Evolutionary conservation across 2,888 invertebrate species (phyloP), one percentile per base, ranked within the genome.

Genomic region (Cosmia pyralina): DNA sequence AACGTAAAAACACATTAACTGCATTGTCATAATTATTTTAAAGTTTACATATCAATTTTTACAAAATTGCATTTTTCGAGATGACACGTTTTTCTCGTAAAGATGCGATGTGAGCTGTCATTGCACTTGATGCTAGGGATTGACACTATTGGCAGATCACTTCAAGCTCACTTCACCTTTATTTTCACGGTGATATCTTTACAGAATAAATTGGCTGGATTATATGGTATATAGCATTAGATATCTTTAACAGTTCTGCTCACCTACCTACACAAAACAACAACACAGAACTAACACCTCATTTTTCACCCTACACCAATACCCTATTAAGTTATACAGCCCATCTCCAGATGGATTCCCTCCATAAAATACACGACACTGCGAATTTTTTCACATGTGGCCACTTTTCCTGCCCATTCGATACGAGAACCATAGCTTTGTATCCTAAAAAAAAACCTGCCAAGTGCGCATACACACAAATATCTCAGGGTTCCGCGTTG

Each of bases 301-400:
- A 75, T 79, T 71, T 74, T 79, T 77, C 50, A 75, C 64, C 60
- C 65, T 28, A 28, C 48, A 64, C 69, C 66, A 58, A 70, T 77
- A 78, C n/a, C 62, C 73, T 41, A 78, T 77, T 58, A 76, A 81
- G 71, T 84, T 82, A 84, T 79, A 84, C 58, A 74, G 58, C 71
- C 79, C 63, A 85, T 84, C 67, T 73, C 59, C 72, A 77, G 77
- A 83, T 83, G 81, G 59, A 72, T 66, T 62, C 59, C 58, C 66
- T 44, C 72, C 77, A 77, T 86, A 84, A 86, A 86, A 83, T 69
- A 85, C 71, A 72, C 81, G 66, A 77, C 75, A 67, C 71, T 70
- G 34, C 50, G 68, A 71, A 75, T 72, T 79, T 79, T 77, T 77
- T 83, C 86, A 85, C 82, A 86, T 86, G 83, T 86, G 86, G 74